These are phyloP conservation scores for Callimico goeldii DNA, from an alignment of 2,797 vertebrate species.

Conservation along the genomic window DNA sequence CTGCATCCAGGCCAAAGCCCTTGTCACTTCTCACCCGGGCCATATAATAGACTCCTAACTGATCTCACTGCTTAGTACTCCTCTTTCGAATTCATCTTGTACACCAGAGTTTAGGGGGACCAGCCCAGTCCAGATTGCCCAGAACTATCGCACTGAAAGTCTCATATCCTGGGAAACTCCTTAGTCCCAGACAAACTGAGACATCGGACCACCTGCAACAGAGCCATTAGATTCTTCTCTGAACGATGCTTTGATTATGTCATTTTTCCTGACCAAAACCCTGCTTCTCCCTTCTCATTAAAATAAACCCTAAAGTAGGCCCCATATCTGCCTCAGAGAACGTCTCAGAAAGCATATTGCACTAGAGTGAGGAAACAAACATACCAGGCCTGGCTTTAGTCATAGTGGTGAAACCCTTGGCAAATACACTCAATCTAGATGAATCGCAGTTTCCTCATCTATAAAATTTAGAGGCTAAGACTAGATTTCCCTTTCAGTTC, in stretches of 20 bases:
- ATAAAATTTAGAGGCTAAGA: background rate
- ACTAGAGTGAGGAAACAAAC: background rate
- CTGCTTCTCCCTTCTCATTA: constrained; percentile 16
- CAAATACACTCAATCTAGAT: background rate
- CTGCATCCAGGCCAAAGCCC: background rate
- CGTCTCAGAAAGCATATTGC: background rate
- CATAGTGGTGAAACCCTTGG: background rate
- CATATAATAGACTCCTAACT: background rate
- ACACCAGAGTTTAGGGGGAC: background rate
- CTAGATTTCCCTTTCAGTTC: background rate
- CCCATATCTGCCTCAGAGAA: background rate
- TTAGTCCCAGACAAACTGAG: background rate
- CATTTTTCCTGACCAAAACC: background rate
- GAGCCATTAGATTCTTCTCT: background rate
- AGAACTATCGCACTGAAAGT: background rate
- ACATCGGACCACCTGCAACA: background rate
- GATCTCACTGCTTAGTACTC: background rate
- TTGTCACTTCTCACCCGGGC: background rate
- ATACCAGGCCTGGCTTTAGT: background rate
- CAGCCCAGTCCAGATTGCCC: background rate
- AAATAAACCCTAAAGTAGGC: background rate
- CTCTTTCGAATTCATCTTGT: background rate
- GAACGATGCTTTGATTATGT: background rate
- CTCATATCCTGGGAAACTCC: background rate
- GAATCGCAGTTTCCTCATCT: background rate